These are phyloP conservation scores for Neostethus bicornis DNA, from an alignment of 2,797 vertebrate genomes.

Conservation along the genomic window DNA sequence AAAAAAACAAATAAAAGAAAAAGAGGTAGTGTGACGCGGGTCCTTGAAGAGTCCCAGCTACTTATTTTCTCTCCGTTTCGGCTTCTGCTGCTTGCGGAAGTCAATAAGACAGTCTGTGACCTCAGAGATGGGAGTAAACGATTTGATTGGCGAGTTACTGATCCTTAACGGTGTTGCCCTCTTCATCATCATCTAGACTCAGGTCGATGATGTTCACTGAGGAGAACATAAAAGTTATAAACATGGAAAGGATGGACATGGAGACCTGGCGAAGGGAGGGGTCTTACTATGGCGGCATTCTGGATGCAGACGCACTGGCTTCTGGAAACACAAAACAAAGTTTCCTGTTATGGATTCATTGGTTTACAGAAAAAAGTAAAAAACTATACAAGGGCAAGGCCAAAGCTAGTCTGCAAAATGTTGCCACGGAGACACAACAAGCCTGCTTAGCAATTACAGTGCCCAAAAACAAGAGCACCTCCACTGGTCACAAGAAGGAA, in stretches of 20 bases:
- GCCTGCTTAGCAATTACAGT: neutral
- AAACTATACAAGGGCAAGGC: conserved; percentile 3
- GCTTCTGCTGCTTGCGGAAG: conserved; percentile 72
- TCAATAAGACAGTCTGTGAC: conserved; percentile 80
- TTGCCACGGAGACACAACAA: neutral
- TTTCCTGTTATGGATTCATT: too few relatives aligned
- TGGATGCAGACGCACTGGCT: conserved; percentile 52
- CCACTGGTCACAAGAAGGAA: too few relatives aligned
- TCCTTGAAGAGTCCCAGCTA: too few relatives aligned
- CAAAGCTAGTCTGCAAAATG: neutral
- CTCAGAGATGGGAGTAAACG: conserved; percentile 82
- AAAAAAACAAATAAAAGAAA: too few relatives aligned
- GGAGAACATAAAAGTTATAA: too few relatives aligned
- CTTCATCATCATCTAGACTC: conserved; percentile 32
- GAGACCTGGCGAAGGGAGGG: accelerated
- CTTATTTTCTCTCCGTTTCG: conserved; percentile 60
- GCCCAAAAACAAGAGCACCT: too few relatives aligned
- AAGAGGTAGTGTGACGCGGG: too few relatives aligned
- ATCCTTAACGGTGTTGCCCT: conserved; percentile 27
- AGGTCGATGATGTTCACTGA: conserved; percentile 67
- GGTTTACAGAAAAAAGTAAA: too few relatives aligned
- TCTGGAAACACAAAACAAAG: conserved; percentile 44
- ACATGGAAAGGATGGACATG: too few relatives aligned
- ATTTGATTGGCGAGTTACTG: conserved; percentile 76
- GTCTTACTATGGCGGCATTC: conserved; percentile 35